Evolutionary conservation across 2,797 vertebrate genomes (phyloP).

Genomic region (Pipistrellus kuhlii): DNA sequence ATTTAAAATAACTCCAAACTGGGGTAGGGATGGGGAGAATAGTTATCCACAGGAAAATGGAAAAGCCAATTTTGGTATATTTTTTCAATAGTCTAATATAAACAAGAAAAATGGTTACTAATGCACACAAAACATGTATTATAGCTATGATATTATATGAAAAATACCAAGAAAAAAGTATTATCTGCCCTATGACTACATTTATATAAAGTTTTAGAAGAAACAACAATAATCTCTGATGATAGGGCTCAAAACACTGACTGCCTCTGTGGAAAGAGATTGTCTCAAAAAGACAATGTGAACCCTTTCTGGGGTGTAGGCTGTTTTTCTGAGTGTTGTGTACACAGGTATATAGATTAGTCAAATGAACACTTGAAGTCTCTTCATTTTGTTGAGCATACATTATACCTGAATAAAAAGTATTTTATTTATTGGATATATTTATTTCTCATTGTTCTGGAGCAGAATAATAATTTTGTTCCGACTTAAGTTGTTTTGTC

Average conservation of each 20-base stretch:
- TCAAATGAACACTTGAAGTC: not conserved
- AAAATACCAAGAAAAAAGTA: not conserved
- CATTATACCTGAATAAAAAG: not conserved
- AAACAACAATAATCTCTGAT: not conserved
- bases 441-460: not conserved
- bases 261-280: not conserved
- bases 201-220: not conserved
- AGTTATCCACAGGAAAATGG: not conserved
- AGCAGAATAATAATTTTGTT: not conserved
- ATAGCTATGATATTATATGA: not conserved
- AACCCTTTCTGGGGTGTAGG: not conserved
- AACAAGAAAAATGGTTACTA: not conserved
- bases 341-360: not conserved
- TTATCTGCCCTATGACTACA: not conserved
- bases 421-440: not conserved
- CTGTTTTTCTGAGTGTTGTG: not conserved
- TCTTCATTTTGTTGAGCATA: not conserved
- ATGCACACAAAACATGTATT: not conserved
- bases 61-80: not conserved
- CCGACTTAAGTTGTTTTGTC: not conserved
- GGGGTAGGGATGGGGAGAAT: rapidly evolving
- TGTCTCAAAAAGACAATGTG: not conserved
- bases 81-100: not conserved
- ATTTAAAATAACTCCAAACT: not conserved
- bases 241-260: not conserved